Evolutionary conservation across 64 coral and sea anemone genomes (phyloP).

Genomic region (Platygyra sinensis): DNA sequence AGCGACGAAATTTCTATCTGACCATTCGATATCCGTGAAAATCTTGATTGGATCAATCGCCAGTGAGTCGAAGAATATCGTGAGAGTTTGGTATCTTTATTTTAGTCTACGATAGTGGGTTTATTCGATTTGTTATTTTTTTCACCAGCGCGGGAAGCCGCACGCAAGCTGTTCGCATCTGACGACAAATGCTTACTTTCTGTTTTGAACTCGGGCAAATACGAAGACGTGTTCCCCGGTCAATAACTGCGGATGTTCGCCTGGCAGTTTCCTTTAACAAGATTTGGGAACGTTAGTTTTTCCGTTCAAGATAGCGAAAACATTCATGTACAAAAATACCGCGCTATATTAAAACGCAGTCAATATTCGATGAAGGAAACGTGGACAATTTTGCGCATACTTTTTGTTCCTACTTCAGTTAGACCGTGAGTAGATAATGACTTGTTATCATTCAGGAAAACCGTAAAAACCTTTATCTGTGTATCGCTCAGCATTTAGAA

Average conservation of each 20-base stretch:
- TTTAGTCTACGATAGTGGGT: not conserved
- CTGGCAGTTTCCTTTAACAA: not conserved
- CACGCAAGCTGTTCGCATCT: not conserved
- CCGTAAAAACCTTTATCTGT: not conserved
- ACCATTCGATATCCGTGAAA: not conserved
- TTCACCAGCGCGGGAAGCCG: not conserved
- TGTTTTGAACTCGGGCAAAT: not conserved
- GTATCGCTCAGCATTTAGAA: not conserved
- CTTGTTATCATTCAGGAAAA: not conserved
- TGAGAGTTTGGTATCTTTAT: not conserved
- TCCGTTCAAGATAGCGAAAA: not conserved
- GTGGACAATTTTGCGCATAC: conserved; percentile 1
- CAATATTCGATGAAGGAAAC: not conserved
- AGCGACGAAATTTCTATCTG: not conserved
- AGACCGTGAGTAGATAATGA: not conserved
- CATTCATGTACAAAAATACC: not conserved
- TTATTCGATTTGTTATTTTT: not conserved
- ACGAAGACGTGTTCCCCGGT: not conserved
- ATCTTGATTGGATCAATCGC: not conserved
- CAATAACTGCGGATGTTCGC: not conserved
- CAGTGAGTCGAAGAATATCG: not conserved
- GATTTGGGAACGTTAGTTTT: not conserved
- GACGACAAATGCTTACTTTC: not conserved
- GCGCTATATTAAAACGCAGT: conserved; percentile 12
- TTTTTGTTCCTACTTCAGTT: conserved; percentile 4